Base-by-base conservation (phyloP, 2,113 vertebrate genomes). In the Sander vitreus region DNA sequence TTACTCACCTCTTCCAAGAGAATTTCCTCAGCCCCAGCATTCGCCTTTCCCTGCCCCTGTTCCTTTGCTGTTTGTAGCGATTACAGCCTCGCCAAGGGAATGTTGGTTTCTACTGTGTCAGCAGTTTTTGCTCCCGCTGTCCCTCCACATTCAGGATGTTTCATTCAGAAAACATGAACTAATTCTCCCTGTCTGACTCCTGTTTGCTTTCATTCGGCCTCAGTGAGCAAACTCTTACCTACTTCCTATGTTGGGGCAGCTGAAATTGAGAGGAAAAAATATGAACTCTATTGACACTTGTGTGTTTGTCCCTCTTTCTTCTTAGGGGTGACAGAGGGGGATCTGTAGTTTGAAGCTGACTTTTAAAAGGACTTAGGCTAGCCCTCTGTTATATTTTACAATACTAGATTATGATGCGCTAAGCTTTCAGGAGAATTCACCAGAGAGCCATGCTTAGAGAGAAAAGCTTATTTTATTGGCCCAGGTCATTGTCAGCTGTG, bases 91-190 rank as follows among this genome's bases (percentile, higher is more conserved):
- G 69, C 73, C 87, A 80, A 85, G 86, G 86, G 93, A 93, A 85
- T 43, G 57, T 76, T 58, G 47, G 70, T 89, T 93, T 94, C 79
- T 90, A 80, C 86, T 27, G 67, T 77, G 89, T 95, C 93, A 95
- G 94, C 93, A 92, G 76, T 82, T 92, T 93, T 84, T 66, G 55
- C 70, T 79, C 73, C 71, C 45, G 45, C 66, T 75, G 76, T 83
- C 87, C 66, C 59, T 78, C 81, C 66, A 91, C 85, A 81, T 88
- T 88, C 93, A 93, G 93, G 93, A 94, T 93, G 91, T 93, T 94
- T 95, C 92, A 95, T 95, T 95, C 92, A 95, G 92, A 95, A 95
- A 95, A 94, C 85, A 94, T 53, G 77, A 91, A 85, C 85, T 54
- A 71, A 84, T 78, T 63, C 76, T 54, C 72, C 77, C 70, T 8